Base-by-base conservation (phyloP, 1,140 invertebrate species). In the Scylla paramamosain region DNA sequence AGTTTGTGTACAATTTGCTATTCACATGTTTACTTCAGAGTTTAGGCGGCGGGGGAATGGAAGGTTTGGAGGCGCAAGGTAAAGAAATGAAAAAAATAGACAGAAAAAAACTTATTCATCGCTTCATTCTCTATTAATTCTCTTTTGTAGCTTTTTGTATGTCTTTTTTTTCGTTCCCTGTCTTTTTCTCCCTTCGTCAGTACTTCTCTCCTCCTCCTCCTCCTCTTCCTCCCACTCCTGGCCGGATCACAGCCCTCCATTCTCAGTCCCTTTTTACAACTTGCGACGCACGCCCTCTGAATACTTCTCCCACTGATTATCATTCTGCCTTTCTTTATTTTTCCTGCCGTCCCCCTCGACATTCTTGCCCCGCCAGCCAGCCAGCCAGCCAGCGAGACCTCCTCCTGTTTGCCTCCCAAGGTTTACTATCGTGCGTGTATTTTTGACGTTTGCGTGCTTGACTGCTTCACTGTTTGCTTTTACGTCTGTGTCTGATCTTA, bases 401-500 rank as follows among this genome's bases (percentile, higher is more conserved):
- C 52, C 52, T 59, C 52, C 67, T 77, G 67, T 77, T n/a, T 77
- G 67, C 67, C 67, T 77, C 20, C 67, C 39, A 39, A n/a, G 25
- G 67, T 77, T 77, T 77, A 77, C 67, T n/a, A 77, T 77, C 67
- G 67, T 25, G 67, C 25, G 67, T 77, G 67, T 77, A 77, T 77
- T 77, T 77, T 77, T 77, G 67, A 77, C 67, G 67, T 77, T 77
- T 77, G 67, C 67, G 67, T 77, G 67, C 67, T 77, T 77, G 67
- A 77, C 67, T 77, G 20, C 16, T 20, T n/a, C 20, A 77, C 20
- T 77, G 67, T 77, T 77, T 77, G 67, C 25, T 77, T 77, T 77
- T 20, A 77, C 67, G 67, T 77, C 67, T 77, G 16, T 77, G 67
- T 77, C 67, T 77, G 67, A 77, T 77, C 67, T 77, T 77, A 77